Evolutionary conservation across 2,888 invertebrate genomes (phyloP).

Genomic region (Vannuccia rotundouncinata): DNA sequence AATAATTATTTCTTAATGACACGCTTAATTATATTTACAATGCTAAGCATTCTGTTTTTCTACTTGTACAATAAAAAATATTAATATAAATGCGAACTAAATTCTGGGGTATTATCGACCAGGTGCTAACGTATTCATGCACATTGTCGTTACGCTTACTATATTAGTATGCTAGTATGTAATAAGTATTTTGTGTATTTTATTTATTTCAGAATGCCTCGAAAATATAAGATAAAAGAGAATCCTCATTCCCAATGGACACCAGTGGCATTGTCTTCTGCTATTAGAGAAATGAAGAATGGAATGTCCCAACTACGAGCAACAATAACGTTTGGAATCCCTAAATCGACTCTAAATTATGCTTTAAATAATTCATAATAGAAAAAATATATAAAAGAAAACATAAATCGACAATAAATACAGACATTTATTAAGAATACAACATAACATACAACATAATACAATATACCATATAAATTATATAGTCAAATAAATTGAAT

Average conservation of each 20-base stretch:
- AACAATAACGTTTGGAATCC: not conserved
- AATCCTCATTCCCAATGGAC: conserved; percentile 13
- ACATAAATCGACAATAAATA: too few relatives aligned
- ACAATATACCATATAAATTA: too few relatives aligned
- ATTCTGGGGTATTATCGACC: not conserved
- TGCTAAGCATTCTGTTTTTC: not conserved
- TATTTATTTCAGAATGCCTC: conserved; percentile 12
- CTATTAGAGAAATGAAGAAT: not conserved
- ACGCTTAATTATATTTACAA: not conserved
- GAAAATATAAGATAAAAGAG: not conserved
- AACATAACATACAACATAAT: too few relatives aligned
- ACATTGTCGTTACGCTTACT: not conserved
- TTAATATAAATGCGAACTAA: not conserved
- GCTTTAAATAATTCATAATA: too few relatives aligned
- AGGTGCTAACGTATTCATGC: not conserved
- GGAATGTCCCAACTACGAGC: not conserved
- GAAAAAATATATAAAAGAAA: too few relatives aligned
- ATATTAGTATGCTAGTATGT: not conserved
- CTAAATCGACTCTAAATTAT: not conserved
- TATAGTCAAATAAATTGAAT: too few relatives aligned
- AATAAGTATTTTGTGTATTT: conserved; percentile 21
- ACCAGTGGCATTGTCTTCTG: not conserved
- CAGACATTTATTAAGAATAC: too few relatives aligned
- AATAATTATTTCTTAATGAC: not conserved
- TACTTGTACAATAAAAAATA: not conserved